Evolutionary conservation across 1,140 invertebrate genomes (phyloP), one percentile per base, ranked within the genome.

Genomic region (Ceratosolen fusciceps): DNA sequence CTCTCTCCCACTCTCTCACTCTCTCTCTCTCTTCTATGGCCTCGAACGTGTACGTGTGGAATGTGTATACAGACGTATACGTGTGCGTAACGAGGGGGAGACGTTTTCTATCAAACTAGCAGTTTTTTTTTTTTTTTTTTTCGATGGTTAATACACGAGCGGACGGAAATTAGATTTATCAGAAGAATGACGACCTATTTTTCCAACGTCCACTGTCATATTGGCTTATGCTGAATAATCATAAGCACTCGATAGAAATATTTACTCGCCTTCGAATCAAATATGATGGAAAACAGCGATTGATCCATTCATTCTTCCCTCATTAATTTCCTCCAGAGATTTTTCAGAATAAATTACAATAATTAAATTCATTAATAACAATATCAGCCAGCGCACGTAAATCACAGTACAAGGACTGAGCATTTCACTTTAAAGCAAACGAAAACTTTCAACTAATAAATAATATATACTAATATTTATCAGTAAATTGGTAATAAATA

Each of bases 151-250:
- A 72, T 31, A 47, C 21, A 47, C 24, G 65, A 43, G 37, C 43
- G 0, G 12, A 21, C 16, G 58, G 26, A 74, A 74, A 74, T 74
- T 62, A 67, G 29, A 75, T 75, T 67, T 75, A 54, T 52, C 74
- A 75, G 52, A 72, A 67, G 68, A 67, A 75, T 52, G 47, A 52
- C 24, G 47, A 47, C 26, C 74, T 2, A 68, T 43, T 43, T 68
- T 68, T 19, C 21, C 19, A 68, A 26, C 10, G 3, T 37, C 2
- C 10, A 26, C 5, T 37, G 26, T 62, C 5, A n/a, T 9, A 37
- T 37, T 16, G 19, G 19, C 16, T 21, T 65, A 37, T 37, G 31
- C 1, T 4, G 26, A 62, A 56, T 24, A 56, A 54, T 56, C 54
- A 24, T n/a, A 56, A 47, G 43, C 43, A 7, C 7, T 9, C 43